A percentile compares a stretch with the other conserved stretches of the same genome.
phyloP scores from a whole-genome alignment of 2,888 invertebrate species.

The Melipona beecheii region DNA sequence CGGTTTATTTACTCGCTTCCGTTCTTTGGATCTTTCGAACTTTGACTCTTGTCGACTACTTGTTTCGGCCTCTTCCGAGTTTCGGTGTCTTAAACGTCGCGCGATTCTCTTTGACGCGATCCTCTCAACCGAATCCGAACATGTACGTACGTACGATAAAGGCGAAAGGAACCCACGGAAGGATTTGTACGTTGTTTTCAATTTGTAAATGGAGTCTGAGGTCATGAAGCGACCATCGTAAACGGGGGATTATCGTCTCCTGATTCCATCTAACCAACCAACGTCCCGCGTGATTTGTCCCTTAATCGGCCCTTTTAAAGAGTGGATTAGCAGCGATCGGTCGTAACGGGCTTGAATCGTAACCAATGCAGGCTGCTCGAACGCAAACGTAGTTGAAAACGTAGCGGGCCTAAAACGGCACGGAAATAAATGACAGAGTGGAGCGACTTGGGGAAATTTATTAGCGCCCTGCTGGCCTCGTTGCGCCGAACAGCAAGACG shows the following conservation, averaged over 20 bases:
- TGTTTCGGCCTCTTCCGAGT: too few relatives aligned
- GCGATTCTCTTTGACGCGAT: too few relatives aligned
- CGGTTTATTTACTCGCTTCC: neutral
- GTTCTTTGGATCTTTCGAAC: too few relatives aligned
- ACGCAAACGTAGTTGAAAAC: constrained; percentile 2
- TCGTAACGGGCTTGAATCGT: constrained; percentile 20
- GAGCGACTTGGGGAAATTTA: constrained; percentile 67
- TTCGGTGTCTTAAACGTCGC: too few relatives aligned
- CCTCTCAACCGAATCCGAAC: too few relatives aligned
- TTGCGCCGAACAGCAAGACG: constrained; percentile 56
- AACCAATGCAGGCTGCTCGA: neutral
- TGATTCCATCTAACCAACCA: constrained; percentile 39
- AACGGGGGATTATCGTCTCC: constrained; percentile 50
- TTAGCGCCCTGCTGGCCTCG: constrained; percentile 59
- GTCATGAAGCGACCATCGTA: constrained; percentile 44
- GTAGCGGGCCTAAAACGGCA: constrained; percentile 60
- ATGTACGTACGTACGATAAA: too few relatives aligned
- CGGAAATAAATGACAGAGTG: constrained; percentile 50
- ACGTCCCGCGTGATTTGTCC: constrained; percentile 37
- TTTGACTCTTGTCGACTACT: too few relatives aligned
- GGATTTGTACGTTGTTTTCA: constrained; percentile 15
- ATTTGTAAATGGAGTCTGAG: constrained; percentile 60
- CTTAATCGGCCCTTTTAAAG: constrained; percentile 52
- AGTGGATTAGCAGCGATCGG: constrained; percentile 40
- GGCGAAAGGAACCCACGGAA: too few relatives aligned